Conservation (phyloP, 2,797 vertebrate species). For the Eulemur albifrons region DNA sequence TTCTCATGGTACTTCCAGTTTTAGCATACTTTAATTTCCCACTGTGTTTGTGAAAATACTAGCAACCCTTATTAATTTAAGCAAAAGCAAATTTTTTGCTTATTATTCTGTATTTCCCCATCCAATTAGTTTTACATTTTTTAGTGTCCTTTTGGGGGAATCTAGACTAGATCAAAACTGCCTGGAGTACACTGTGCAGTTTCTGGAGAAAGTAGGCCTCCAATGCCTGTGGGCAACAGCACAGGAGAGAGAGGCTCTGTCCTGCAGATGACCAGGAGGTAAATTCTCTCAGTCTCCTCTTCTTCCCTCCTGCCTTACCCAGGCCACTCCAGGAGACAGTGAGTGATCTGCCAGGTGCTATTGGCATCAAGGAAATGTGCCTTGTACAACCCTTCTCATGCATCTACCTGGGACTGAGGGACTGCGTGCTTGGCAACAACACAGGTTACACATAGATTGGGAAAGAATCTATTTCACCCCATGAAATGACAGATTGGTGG, state of each 20-base stretch:
- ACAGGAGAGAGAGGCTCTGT: background rate
- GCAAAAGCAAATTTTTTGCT: background rate
- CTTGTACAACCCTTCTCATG: background rate
- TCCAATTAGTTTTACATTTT: background rate
- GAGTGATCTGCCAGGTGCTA: background rate
- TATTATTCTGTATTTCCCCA: background rate
- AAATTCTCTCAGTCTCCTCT: background rate
- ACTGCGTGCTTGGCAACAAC: background rate
- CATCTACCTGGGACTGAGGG: background rate
- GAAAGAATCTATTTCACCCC: background rate
- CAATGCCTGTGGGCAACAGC: accelerated
- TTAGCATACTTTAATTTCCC: background rate
- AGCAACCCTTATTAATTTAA: background rate
- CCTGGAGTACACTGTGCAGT: background rate
- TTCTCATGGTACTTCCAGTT: background rate
- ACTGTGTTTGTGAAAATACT: background rate
- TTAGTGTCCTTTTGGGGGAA: background rate
- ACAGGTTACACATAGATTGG: background rate
- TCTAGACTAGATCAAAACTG: background rate
- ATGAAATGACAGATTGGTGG: background rate
- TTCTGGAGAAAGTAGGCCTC: background rate
- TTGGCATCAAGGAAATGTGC: background rate
- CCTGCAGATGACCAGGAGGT: background rate
- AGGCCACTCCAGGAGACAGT: background rate
- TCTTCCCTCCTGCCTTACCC: background rate